Evolutionary conservation across 1,140 invertebrate genomes (phyloP).

Genomic region (Globodera ellingtonae): DNA sequence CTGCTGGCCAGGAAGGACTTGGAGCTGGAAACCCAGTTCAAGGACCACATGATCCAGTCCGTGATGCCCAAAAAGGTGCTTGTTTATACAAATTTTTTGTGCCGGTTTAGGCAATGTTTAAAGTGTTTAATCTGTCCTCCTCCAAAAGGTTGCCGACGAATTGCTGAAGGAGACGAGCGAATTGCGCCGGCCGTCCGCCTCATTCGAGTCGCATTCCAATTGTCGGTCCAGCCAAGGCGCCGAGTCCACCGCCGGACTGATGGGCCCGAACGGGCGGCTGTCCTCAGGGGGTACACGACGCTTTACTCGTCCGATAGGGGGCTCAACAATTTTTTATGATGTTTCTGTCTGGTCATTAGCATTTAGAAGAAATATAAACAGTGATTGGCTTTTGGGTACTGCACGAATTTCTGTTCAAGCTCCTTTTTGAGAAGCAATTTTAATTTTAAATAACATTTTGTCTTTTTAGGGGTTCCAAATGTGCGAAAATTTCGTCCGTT

Average conservation of each 20-base stretch:
- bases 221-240: constrained; percentile 46
- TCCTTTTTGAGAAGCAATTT: background rate
- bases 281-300: background rate
- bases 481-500: constrained; percentile 81
- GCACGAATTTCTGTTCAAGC: background rate
- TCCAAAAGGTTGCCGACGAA: constrained; percentile 74
- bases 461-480: constrained; percentile 46
- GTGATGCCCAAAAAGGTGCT: constrained; percentile 79
- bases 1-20: constrained; percentile 81
- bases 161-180: constrained; percentile 61
- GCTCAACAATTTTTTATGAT: too few relatives aligned
- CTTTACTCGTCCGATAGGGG: background rate
- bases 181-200: constrained; percentile 54
- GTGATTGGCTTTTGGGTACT: background rate
- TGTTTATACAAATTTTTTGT: constrained; percentile 24
- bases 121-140: constrained; percentile 27
- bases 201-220: constrained; percentile 45
- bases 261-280: constrained; percentile 27
- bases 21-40: constrained; percentile 87
- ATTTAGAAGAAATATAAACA: background rate
- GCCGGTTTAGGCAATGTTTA: too few relatives aligned
- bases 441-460: too few relatives aligned
- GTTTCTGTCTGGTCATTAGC: too few relatives aligned
- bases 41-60: constrained; percentile 95
- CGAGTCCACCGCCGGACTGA: constrained; percentile 48